phyloP scores from a whole-genome alignment of 2,797 vertebrate genomes.

The Bovichtus variegatus region DNA sequence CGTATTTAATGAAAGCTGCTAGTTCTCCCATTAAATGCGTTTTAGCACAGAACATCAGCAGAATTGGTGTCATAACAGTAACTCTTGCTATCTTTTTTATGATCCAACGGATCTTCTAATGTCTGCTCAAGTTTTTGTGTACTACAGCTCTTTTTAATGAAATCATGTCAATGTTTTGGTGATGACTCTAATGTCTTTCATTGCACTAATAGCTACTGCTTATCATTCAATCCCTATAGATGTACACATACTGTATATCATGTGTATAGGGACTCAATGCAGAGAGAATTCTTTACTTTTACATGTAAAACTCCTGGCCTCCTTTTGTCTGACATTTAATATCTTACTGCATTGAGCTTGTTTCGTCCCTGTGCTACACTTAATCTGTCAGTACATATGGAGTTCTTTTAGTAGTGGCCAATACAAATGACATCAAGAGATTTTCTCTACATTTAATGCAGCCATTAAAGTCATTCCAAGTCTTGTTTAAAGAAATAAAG shows the following conservation, averaged over 20 bases:
- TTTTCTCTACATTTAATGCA: conserved; percentile 31
- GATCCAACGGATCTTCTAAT: conserved; percentile 38
- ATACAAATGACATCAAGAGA: conserved; percentile 34
- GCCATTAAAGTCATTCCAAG: conserved; percentile 47
- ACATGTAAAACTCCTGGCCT: conserved; percentile 3
- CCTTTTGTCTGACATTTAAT: conserved; percentile 30
- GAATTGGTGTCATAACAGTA: conserved; percentile 53
- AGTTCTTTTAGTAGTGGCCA: conserved; percentile 27
- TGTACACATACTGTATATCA: neutral
- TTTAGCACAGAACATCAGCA: conserved; percentile 56
- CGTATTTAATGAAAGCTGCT: conserved; percentile 54
- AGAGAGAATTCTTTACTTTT: neutral
- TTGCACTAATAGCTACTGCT: conserved; percentile 16
- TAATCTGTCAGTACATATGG: conserved; percentile 29
- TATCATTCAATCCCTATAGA: neutral
- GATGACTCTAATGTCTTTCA: conserved; percentile 22
- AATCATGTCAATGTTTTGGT: conserved; percentile 13
- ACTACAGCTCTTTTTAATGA: conserved; percentile 22
- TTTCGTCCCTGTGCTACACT: conserved; percentile 14
- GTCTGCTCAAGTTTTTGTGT: conserved; percentile 25
- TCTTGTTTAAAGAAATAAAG: conserved; percentile 48
- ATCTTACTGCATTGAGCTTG: conserved; percentile 16
- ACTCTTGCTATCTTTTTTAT: conserved; percentile 40
- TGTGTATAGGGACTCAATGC: neutral
- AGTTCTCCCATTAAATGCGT: conserved; percentile 50